These are phyloP conservation scores for Drosophila putrida DNA, from an alignment of 2,888 invertebrate genomes.

Conservation along the genomic window DNA sequence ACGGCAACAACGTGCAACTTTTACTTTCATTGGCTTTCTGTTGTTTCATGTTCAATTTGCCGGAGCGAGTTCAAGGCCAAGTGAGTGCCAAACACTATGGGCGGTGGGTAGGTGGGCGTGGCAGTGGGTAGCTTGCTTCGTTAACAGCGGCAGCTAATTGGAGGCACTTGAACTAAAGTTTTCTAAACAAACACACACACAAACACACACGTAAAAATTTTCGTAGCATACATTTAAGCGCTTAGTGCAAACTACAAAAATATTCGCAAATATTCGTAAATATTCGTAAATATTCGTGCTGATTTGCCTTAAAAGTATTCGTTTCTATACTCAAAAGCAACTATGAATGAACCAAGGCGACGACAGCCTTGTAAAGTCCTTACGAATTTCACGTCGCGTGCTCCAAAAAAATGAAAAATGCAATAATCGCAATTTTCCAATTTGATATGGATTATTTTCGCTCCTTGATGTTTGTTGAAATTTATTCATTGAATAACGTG, in stretches of 20 bases:
- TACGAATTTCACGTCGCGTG: conserved; percentile 8
- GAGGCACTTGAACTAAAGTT: conserved; percentile 37
- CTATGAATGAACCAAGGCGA: conserved; percentile 36
- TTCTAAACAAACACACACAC: conserved; percentile 15
- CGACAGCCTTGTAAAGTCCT: conserved; percentile 1
- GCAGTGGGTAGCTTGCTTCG: conserved; percentile 20
- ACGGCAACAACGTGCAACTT: conserved; percentile 54
- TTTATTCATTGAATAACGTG: neutral
- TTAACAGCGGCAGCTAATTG: conserved; percentile 60
- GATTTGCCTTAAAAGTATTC: neutral
- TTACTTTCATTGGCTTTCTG: conserved; percentile 71
- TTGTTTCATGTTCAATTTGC: conserved; percentile 70
- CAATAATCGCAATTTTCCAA: neutral
- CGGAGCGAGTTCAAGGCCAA: conserved; percentile 75
- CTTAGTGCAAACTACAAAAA: neutral
- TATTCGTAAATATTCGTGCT: conserved; percentile 17
- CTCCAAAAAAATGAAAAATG: neutral
- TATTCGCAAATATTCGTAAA: conserved; percentile 19
- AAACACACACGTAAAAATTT: conserved; percentile 31
- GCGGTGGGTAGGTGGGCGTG: neutral
- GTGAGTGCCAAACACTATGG: conserved; percentile 30
- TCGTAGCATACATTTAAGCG: conserved; percentile 60
- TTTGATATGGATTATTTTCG: neutral
- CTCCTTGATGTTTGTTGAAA: neutral
- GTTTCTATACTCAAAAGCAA: conserved; percentile 1